Base-by-base conservation (phyloP, 2,888 invertebrate genomes). In the Horisme vitalbata region DNA sequence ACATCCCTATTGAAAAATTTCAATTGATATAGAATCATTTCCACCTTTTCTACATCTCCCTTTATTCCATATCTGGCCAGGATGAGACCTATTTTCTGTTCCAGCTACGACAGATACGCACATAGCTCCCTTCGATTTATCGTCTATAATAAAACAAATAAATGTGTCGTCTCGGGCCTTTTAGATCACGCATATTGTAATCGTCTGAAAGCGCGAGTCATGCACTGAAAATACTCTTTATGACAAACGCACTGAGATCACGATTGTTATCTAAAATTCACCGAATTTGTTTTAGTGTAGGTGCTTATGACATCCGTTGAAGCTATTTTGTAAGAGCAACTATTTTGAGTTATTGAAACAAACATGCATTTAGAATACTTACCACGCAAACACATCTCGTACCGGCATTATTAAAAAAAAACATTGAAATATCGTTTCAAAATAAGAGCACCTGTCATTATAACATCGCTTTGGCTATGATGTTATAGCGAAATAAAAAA, bases 1-100 rank as follows among this genome's bases (percentile, higher is more conserved):
- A 95, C 91, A 57, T 95, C 92, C 61, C 93, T 94, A 56, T 10
- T n/a, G 31, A 38, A n/a, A n/a, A n/a, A n/a, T n/a, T n/a, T n/a
- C n/a, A n/a, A n/a, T n/a, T n/a, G n/a, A n/a, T n/a, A n/a, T n/a
- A n/a, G n/a, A n/a, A n/a, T n/a, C n/a, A n/a, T n/a, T n/a, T n/a
- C n/a, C n/a, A n/a, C n/a, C n/a, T n/a, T n/a, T n/a, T n/a, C n/a
- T n/a, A n/a, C n/a, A n/a, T n/a, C n/a, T n/a, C n/a, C n/a, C n/a
- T n/a, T n/a, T n/a, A 6, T 18, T 18, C 18, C 18, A 18, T 18
- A 18, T 7, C 9, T n/a, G n/a, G n/a, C n/a, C n/a, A 18, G 10
- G 7, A 33, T 18, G 7, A 28, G 12, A 28, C 7, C 28, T 28
- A 34, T 34, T 34, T 23, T 34, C n/a, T 14, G 23, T 2, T n/a